These are phyloP conservation scores for Holacanthella duospinosa DNA, from an alignment of 2,888 invertebrate species.

Conservation along the genomic window DNA sequence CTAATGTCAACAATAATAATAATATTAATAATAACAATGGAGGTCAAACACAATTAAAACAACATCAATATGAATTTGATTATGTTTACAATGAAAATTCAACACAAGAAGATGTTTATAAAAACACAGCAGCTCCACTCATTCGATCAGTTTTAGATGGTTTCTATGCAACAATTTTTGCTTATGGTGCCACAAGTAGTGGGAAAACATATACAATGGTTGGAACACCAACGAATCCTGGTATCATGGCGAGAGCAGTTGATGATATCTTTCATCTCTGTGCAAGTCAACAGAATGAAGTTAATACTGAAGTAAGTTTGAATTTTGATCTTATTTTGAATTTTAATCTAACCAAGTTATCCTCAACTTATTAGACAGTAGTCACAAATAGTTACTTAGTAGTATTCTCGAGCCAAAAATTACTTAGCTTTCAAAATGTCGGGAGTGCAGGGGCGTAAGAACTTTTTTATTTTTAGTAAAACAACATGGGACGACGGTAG, in stretches of 20 bases:
- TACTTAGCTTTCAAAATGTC: too few species aligned
- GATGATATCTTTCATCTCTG: conserved; percentile 61
- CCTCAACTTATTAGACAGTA: too few species aligned
- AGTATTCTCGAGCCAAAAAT: too few species aligned
- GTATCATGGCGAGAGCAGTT: conserved; percentile 77
- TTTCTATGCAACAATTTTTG: conserved; percentile 90
- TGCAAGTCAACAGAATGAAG: conserved; percentile 19
- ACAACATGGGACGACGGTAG: not conserved
- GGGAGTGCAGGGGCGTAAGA: too few species aligned
- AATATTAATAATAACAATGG: conserved; percentile 9
- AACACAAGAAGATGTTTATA: conserved; percentile 71
- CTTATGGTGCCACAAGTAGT: conserved; percentile 84
- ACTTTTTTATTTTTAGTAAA: not conserved
- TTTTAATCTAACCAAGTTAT: too few species aligned
- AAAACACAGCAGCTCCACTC: conserved; percentile 69
- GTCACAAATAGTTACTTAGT: too few species aligned
- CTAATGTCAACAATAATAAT: conserved; percentile 10
- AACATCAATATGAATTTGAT: conserved; percentile 65
- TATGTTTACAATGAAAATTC: conserved; percentile 76
- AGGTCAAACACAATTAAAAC: conserved; percentile 1
- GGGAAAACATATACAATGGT: conserved; percentile 90
- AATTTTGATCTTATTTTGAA: too few species aligned
- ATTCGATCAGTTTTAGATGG: conserved; percentile 77
- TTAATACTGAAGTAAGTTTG: conserved; percentile 22
- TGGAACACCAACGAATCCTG: conserved; percentile 55